Evolutionary conservation across 2,797 vertebrate species (phyloP).

Genomic region (Paedocypris micromegethes): DNA sequence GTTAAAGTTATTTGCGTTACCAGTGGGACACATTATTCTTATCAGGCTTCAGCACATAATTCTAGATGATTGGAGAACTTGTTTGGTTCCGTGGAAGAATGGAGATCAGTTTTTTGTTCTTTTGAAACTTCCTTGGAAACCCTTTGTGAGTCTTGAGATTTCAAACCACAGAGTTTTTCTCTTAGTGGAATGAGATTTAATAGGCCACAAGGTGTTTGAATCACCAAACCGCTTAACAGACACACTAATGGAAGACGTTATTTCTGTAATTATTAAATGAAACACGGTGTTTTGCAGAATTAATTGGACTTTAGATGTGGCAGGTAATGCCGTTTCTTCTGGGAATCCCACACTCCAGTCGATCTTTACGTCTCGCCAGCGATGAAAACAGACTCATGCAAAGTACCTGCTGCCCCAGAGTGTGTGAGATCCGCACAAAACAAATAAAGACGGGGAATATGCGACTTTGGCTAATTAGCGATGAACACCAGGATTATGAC

Average conservation of each 20-base stretch:
- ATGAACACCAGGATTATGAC: constrained; percentile 71
- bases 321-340: constrained; percentile 40
- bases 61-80: no score
- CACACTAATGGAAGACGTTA: constrained; percentile 38
- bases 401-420: constrained; percentile 53
- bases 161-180: no score
- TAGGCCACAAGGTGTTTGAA: no score
- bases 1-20: no score
- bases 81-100: no score
- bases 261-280: no score
- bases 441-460: constrained; percentile 65
- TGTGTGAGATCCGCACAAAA: constrained; percentile 53
- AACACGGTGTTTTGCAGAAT: not conserved
- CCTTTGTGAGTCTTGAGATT: no score
- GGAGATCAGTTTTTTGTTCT: no score
- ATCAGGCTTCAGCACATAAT: no score
- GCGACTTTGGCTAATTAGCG: constrained; percentile 66
- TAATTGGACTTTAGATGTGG: constrained; percentile 43
- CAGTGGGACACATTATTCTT: no score
- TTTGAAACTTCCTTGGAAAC: no score
- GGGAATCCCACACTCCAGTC: constrained; percentile 41
- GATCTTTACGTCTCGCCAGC: constrained; percentile 24
- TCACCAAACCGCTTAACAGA: not conserved
- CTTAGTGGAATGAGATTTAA: no score
- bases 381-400: constrained; percentile 43